Evolutionary conservation across 2,113 vertebrate species (phyloP), one percentile per base, ranked within the genome.

Genomic region (Montifringilla adamsi): DNA sequence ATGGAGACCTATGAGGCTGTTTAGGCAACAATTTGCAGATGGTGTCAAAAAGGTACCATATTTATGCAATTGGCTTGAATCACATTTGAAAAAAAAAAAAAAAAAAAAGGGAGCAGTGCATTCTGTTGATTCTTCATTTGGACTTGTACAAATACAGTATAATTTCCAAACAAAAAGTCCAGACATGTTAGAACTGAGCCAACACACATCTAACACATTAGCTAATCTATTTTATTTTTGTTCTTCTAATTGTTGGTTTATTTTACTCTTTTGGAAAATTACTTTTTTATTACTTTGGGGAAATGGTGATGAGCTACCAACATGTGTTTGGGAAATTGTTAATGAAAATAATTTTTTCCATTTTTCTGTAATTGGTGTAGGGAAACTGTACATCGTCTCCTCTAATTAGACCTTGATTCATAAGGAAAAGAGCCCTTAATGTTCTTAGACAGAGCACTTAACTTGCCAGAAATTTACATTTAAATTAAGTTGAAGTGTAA

Each of bases 381-480:
- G 91, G 80, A 97, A 97, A 97, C 89, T 91, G 94, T 95, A 87
- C 87, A 95, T 97, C 92, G 84, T 93, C 97, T 93, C 66, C 94
- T 96, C 94, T 97, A 96, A 97, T 98, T 97, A 98, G 97, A 96
- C 84, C 97, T 97, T 96, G 96, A 95, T 97, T 98, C 96, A 87
- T 98, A 97, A 97, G 93, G 97, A 97, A 96, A 89, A 97, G 97
- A 95, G 86, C 95, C 95, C 97, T 98, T 97, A 94, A 97, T 83
- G 44, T 97, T 97, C 97, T 97, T 96, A 98, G 97, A 97, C 95
- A 96, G 97, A 97, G 96, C 93, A 87, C 97, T 98, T 96, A 84
- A 96, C 96, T 97, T 97, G 96, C 95, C 98, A 97, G 97, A 97
- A 98, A 98, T 98, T 98, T 98, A 97, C 98, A 98, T 98, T 98